Percentiles rank a stretch among this genome's conserved stretches.
These are phyloP conservation scores for Dermochelys coriacea DNA, from an alignment of 2,797 vertebrate genomes.

Conservation along the genomic window DNA sequence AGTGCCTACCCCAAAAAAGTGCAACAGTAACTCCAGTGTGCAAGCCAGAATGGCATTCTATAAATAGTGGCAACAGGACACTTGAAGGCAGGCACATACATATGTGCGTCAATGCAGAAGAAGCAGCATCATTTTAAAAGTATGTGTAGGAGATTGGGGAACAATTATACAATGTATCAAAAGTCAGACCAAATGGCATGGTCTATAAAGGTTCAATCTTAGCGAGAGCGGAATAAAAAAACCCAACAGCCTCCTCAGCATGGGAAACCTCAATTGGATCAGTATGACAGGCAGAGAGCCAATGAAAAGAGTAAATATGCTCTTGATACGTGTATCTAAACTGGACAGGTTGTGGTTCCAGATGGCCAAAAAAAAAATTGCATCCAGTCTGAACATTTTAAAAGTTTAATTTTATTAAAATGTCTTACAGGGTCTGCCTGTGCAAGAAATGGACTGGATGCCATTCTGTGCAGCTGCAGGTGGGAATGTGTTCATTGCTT, in stretches of 20 bases:
- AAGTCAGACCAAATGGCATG: not conserved
- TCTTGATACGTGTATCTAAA: slow-evolving; percentile 55
- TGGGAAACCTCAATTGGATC: slow-evolving; percentile 31
- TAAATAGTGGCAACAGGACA: not conserved
- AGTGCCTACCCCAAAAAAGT: not conserved
- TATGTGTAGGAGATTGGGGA: not conserved
- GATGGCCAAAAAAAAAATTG: slow-evolving; percentile 66
- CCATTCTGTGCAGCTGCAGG: not conserved
- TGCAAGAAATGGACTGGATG: slow-evolving; percentile 33
- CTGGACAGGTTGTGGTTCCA: slow-evolving; percentile 76
- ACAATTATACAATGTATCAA: not conserved
- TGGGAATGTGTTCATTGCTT: slow-evolving; percentile 19
- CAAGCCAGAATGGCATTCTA: not conserved
- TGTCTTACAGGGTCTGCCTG: slow-evolving; percentile 55
- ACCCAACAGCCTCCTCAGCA: slow-evolving; percentile 18
- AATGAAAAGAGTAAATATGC: slow-evolving; percentile 51
- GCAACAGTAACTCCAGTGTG: not conserved
- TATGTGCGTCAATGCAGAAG: fast-evolving
- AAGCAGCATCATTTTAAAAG: slow-evolving; percentile 23
- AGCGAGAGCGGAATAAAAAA: slow-evolving; percentile 9
- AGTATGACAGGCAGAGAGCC: slow-evolving; percentile 20
- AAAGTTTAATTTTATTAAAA: slow-evolving; percentile 72
- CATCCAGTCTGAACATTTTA: slow-evolving; percentile 61
- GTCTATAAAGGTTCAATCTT: not conserved
- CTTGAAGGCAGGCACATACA: not conserved